These are phyloP conservation scores for Catharus bicknelli DNA, from an alignment of 2,113 vertebrate species.

Conservation along the genomic window DNA sequence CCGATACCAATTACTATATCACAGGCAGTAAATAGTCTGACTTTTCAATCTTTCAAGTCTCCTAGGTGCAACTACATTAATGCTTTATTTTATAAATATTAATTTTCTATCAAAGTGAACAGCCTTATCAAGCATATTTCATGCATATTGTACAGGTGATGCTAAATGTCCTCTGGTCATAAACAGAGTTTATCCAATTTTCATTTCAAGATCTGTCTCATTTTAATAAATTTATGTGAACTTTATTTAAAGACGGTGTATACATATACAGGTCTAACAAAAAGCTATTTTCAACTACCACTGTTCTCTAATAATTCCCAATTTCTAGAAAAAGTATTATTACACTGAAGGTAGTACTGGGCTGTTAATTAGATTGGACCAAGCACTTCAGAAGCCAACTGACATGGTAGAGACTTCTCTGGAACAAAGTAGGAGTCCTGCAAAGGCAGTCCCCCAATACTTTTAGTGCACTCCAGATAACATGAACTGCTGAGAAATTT, in stretches of 20 bases:
- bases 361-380: not conserved
- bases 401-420: not conserved
- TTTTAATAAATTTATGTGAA: not conserved
- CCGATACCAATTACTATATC: not conserved
- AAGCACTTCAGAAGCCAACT: not conserved
- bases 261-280: not conserved
- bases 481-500: not conserved
- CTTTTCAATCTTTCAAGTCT: slow-evolving; percentile 1
- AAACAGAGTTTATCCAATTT: not conserved
- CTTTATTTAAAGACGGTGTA: not conserved
- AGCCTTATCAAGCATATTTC: not conserved
- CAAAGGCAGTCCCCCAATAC: not conserved
- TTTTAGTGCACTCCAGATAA: not conserved
- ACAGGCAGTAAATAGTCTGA: slow-evolving; percentile 11
- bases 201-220: not conserved
- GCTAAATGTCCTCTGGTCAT: not conserved
- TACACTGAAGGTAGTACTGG: fast-evolving
- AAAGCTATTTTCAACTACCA: not conserved
- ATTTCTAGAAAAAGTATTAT: fast-evolving
- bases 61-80: not conserved
- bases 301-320: not conserved
- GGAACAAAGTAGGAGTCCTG: not conserved
- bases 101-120: not conserved
- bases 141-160: not conserved
- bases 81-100: slow-evolving; percentile 22